Base-by-base conservation (phyloP, 2,888 invertebrate genomes). In the Atethmia centrago region DNA sequence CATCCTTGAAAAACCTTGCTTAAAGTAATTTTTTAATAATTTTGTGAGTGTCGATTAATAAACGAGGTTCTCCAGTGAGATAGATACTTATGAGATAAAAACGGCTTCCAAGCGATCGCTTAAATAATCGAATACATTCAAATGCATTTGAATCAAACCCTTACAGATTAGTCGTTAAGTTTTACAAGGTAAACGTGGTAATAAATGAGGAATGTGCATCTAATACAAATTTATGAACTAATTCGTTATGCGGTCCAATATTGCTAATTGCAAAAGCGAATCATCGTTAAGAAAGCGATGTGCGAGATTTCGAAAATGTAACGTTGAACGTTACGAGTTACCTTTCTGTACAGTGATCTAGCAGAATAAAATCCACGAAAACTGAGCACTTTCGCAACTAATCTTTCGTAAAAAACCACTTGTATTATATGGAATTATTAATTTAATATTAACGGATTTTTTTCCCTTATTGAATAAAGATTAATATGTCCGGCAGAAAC, bases 221-320 rank as follows among this genome's bases (percentile, higher is more conserved):
- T 49, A 69, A 75, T 64, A 36, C 58, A 67, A 75, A 67, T 80
- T 68, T 47, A 64, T 61, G 14, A 59, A 71, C 31, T 40, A 56
- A 64, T 76, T 76, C 7, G n/a, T 31, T 71, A 53, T 65, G 12
- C 31, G 19, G 14, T 40, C n/a, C 25, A 70, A 45, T 71, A 64
- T 25, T 36, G 21, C 25, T 28, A 21, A 61, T 76, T 55, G 40
- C 40, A 59, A 59, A 55, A 49, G 40, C 45, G 62, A 74, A 77
- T 78, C 65, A 76, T 76, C 76, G 56, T 64, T 56, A 73, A 70
- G 85, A 85, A 83, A 78, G 73, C 58, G 49, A 71, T 42, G 45
- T 77, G 68, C 51, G 63, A 74, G 77, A 74, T 80, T 80, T 84
- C 42, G 66, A 71, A 68, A 71, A 77, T 58, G 63, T 72, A 62